These are phyloP conservation scores for Oophaga pumilio DNA, from an alignment of 2,113 vertebrate species.

Conservation along the genomic window DNA sequence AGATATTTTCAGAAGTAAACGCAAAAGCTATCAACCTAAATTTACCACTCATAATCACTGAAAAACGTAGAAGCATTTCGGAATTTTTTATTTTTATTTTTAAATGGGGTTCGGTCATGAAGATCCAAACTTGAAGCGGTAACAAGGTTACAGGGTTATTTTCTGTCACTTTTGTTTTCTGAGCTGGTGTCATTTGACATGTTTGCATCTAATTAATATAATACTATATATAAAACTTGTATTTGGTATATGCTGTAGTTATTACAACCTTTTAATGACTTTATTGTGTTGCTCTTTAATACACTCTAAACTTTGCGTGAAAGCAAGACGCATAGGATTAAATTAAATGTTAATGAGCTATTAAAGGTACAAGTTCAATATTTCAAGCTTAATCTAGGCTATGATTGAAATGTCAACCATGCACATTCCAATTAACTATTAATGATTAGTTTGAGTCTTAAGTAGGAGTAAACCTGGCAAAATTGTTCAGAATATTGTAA, in stretches of 20 bases:
- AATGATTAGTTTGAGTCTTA: constrained; percentile 26
- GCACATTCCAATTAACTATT: constrained; percentile 36
- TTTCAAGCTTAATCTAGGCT: constrained; percentile 18
- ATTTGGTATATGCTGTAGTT: not conserved
- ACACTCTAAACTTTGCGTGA: not conserved
- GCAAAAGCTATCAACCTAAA: too few species aligned
- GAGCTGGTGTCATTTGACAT: not conserved
- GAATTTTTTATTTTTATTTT: too few species aligned
- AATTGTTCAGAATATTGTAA: constrained; percentile 1
- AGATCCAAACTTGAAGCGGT: too few species aligned
- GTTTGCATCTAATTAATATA: not conserved
- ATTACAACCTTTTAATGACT: not conserved
- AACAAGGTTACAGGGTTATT: too few species aligned
- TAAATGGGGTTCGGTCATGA: too few species aligned
- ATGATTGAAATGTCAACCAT: constrained; percentile 36
- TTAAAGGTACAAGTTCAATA: constrained; percentile 43
- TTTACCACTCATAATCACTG: too few species aligned
- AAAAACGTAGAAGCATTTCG: too few species aligned
- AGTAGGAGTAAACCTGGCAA: not conserved
- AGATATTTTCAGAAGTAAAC: too few species aligned
- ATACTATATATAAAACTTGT: not conserved
- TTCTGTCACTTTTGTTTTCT: not conserved
- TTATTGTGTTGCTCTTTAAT: not conserved
- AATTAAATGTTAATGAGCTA: constrained; percentile 30
- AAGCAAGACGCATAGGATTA: constrained; percentile 2